phyloP scores from a whole-genome alignment of 2,888 invertebrate genomes.

The Saturnia japonica region DNA sequence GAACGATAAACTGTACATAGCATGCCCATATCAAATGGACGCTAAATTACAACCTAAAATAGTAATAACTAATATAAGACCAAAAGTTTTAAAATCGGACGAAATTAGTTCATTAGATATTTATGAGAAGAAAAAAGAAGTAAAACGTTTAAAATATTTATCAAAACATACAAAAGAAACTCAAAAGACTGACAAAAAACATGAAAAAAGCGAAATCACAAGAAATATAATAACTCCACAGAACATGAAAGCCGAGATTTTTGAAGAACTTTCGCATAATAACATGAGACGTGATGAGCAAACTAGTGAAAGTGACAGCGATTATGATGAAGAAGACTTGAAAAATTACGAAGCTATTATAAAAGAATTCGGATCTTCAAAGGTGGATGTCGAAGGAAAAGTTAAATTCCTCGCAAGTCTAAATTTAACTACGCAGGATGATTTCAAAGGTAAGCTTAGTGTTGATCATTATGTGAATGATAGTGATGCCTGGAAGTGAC shows the following conservation, averaged over 20 bases:
- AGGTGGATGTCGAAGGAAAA: constrained; percentile 74
- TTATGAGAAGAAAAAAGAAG: constrained; percentile 77
- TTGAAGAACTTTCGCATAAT: constrained; percentile 61
- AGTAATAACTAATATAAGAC: constrained; percentile 63
- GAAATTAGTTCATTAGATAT: constrained; percentile 76
- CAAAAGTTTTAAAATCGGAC: constrained; percentile 55
- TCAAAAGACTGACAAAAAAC: constrained; percentile 45
- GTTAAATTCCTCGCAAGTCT: constrained; percentile 84
- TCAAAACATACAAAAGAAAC: constrained; percentile 51
- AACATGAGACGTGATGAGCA: constrained; percentile 59
- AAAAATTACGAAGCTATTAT: constrained; percentile 77
- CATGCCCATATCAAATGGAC: constrained; percentile 70
- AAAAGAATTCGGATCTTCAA: constrained; percentile 60
- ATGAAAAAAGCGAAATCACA: constrained; percentile 36
- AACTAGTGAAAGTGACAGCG: constrained; percentile 70
- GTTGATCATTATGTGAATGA: too few species aligned
- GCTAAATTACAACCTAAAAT: constrained; percentile 66
- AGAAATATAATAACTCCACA: constrained; percentile 67
- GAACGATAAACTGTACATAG: constrained; percentile 64
- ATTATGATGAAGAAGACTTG: constrained; percentile 77
- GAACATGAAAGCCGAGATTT: constrained; percentile 67
- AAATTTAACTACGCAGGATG: constrained; percentile 82
- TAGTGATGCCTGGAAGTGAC: too few species aligned
- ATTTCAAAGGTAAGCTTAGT: constrained; percentile 80
- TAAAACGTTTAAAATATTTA: constrained; percentile 68